phyloP scores from a whole-genome alignment of 2,888 invertebrate species.

The Salticus scenicus region DNA sequence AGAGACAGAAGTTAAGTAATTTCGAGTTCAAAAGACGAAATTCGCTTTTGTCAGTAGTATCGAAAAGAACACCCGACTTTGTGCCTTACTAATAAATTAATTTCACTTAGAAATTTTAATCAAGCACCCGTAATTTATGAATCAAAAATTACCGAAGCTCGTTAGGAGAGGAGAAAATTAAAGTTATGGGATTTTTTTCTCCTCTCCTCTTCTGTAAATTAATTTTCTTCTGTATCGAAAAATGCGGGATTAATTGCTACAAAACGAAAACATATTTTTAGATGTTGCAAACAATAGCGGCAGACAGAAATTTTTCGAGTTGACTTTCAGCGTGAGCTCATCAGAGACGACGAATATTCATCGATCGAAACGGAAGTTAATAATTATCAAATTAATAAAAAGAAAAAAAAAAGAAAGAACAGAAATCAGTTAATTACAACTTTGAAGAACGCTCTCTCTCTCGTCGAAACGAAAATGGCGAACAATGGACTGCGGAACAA shows the following conservation, averaged over 20 bases:
- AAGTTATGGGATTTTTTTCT: too few relatives aligned
- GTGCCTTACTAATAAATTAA: too few relatives aligned
- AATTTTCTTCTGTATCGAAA: constrained; percentile 5
- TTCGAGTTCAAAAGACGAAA: too few relatives aligned
- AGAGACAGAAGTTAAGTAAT: too few relatives aligned
- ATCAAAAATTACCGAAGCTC: too few relatives aligned
- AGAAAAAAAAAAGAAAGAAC: constrained; percentile 21
- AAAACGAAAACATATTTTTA: constrained; percentile 52
- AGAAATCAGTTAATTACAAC: constrained; percentile 68
- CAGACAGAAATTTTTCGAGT: not conserved
- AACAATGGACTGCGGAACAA: constrained; percentile 42
- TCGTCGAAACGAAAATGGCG: constrained; percentile 12
- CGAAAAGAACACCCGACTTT: too few relatives aligned
- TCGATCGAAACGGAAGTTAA: constrained; percentile 48
- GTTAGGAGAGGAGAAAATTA: too few relatives aligned
- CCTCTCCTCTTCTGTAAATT: too few relatives aligned
- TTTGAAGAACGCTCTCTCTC: constrained; percentile 53
- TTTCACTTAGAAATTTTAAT: too few relatives aligned
- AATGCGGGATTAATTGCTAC: constrained; percentile 36
- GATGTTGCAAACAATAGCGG: constrained; percentile 16
- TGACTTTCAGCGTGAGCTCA: constrained; percentile 32
- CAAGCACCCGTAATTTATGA: too few relatives aligned
- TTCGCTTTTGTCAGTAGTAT: too few relatives aligned
- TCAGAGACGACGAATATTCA: not conserved
- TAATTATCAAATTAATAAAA: constrained; percentile 53